Evolutionary conservation across 2,797 vertebrate species (phyloP), one percentile per base, ranked within the genome.

Genomic region (Picus viridis): DNA sequence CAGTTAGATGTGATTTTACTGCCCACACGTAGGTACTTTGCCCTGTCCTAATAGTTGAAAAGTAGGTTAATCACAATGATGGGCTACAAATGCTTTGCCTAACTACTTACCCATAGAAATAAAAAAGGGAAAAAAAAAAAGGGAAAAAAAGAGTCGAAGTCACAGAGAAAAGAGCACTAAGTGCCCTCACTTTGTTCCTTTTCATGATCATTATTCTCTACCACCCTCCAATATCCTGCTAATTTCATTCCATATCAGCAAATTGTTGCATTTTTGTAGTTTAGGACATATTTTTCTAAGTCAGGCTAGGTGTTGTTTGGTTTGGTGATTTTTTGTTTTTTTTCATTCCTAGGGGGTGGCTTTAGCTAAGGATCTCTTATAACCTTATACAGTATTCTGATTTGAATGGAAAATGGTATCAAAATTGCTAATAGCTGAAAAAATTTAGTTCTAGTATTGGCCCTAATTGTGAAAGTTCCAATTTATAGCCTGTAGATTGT

Each of bases 281-380:
- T 70, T 8, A 71, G 22, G 9, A 4, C 24, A 51, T 0, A 0
- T 36, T 79, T 85, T 82, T 43, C 16, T 7, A 65, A 47, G 12
- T 59, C 59, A 10, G 2, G 5, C 6, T 70, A 5, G 19, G 23
- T 23, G 51, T 39, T 39, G 39, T 39, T 39, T 39, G 39, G 11
- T 39, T 39, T 39, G 12, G 36, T 10, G 36, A 9, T 36, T 36
- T 12, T 53, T 22, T 4, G 17, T 16, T 19, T 24, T 43, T 45
- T 69, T 47, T 67, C 2, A 6, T 9, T 36, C 16, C 8, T 24
- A 6, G 27, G 6, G 3, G 3, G 7, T 26, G 9, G 3, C 1
- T 1, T 29, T 76, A 63, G 18, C 22, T 61, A 54, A 51, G 16
- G 6, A 32, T 49, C 20, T 86, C 1, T 5, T 72, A 20, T 6